Base-by-base conservation (phyloP, 2,888 invertebrate genomes). In the Drosophila hamatofila region DNA sequence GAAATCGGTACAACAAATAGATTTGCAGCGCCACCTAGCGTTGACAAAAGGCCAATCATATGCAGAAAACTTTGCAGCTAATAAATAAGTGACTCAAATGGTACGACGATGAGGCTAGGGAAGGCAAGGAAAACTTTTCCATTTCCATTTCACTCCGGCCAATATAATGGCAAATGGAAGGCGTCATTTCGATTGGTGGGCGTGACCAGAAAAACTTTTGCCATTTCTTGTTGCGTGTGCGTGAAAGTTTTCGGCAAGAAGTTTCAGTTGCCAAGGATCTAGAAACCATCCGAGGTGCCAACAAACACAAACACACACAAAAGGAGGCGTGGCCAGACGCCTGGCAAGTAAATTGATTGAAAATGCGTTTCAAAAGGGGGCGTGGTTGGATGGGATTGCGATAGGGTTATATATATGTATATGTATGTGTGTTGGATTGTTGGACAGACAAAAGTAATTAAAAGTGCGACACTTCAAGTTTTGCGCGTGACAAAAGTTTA, bases 381-480 rank as follows among this genome's bases (percentile, higher is more conserved):
- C 27, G 14, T 33, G 49, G 33, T 21, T 0, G 16, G 18, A 5
- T 14, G 25, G 5, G 9, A 16, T 0, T 16, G 30, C 18, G 48
- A 39, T 52, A 51, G 55, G 61, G 35, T 54, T 57, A 42, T 11
- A 16, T 27, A 7, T 41, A 9, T 42, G 25, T 23, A 23, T 14
- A 44, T 2, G 23, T 21, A 42, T 21, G 8, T n/a, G n/a, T n/a
- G n/a, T n/a, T n/a, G 49, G 54, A 51, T 63, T 60, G 49, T 72
- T 65, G 60, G 60, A 51, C 69, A 85, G 88, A 88, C 88, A 88
- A 84, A 84, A 84, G 84, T 84, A 84, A 84, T 84, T 84, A 84
- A 84, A 84, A 84, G 79, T 84, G 88, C 83, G 84, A 79, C 86
- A 84, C 84, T 88, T 82, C 70, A 80, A 85, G 78, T 84, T 84